phyloP scores from a whole-genome alignment of 2,888 invertebrate genomes.

The Mesochorus sp. region DNA sequence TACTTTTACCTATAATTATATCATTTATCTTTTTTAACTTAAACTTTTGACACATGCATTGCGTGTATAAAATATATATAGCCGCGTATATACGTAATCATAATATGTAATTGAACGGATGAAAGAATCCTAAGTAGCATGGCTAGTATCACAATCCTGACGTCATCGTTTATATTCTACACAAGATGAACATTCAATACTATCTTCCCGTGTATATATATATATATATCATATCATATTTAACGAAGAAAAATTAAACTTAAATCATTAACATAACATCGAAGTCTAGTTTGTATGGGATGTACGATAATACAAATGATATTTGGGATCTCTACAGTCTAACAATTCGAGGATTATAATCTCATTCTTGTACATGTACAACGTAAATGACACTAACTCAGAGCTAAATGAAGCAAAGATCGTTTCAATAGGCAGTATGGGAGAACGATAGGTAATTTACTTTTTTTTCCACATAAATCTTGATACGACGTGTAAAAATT shows the following conservation, averaged over 20 bases:
- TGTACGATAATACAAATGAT: conserved; percentile 27
- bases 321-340: conserved; percentile 13
- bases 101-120: conserved; percentile 65
- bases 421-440: background rate
- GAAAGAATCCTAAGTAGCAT: conserved; percentile 72
- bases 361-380: conserved; percentile 43
- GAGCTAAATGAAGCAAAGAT: background rate
- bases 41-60: conserved; percentile 40
- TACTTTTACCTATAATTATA: conserved; percentile 35
- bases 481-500: conserved; percentile 22
- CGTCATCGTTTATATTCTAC: conserved; percentile 44
- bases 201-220: conserved; percentile 17
- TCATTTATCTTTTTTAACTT: conserved; percentile 33
- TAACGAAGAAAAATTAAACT: background rate
- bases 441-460: conserved; percentile 23
- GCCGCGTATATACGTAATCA: conserved; percentile 45
- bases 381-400: conserved; percentile 26
- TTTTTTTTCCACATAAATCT: conserved; percentile 20
- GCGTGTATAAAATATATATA: conserved; percentile 40
- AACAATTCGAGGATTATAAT: conserved; percentile 25
- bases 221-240: background rate
- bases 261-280: background rate
- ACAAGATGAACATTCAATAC: conserved; percentile 46
- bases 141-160: conserved; percentile 80
- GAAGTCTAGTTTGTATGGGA: conserved; percentile 12